Evolutionary conservation across 2,888 invertebrate genomes (phyloP), one percentile per base, ranked within the genome.

Genomic region (Tiliacea aurago): DNA sequence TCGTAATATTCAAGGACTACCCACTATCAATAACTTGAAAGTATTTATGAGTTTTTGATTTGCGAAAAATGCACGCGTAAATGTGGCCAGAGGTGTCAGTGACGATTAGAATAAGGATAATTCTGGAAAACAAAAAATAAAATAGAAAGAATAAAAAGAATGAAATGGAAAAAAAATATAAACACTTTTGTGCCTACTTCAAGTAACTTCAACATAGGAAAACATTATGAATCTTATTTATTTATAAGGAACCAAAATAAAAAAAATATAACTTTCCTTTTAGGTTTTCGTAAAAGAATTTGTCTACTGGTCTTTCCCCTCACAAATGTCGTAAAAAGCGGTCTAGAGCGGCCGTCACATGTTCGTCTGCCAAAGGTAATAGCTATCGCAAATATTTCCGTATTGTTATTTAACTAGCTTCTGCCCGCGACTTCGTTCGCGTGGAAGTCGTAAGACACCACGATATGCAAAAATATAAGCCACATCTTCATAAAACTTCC

Each of bases 1-100:
- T 89, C 90, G 88, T 92, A 91, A 91, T 80, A 82, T 91, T 94
- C 94, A 95, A 94, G 95, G 94, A 93, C 92, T 89, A 87, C 83
- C 79, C 87, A 88, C 87, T 88, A 84, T 87, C 87, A 80, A 88
- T 89, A 90, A 89, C 81, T 89, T 86, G 77, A 85, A 84, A 80
- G 82, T 85, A 88, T 86, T 89, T 87, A 90, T 85, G 86, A 73
- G 78, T 84, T 84, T 58, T 83, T 80, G 64, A 70, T 63, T 80
- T 79, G 74, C 78, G 33, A 45, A 66, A 66, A 83, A 84, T 78
- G 61, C 61, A 72, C 66, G 70, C 61, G 72, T 74, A 61, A 73
- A 80, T 70, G 62, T 76, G 70, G 59, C 68, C 43, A 58, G 55
- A 73, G 51, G 65, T 56, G 70, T 33, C 28, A 15, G 20, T 43